phyloP scores from a whole-genome alignment of 2,888 invertebrate species.

The Orthosia incerta region DNA sequence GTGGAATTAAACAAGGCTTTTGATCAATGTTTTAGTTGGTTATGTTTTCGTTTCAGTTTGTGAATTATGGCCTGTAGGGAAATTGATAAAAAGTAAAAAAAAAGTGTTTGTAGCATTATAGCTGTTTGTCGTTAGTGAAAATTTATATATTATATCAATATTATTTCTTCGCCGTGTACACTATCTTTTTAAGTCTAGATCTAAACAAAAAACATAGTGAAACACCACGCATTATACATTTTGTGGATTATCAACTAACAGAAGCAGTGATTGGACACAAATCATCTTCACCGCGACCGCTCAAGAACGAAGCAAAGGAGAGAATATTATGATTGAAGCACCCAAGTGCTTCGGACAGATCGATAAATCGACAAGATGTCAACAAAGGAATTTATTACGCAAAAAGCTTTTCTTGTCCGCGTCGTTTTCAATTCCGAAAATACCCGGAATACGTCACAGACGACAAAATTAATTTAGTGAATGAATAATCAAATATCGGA shows the following conservation, averaged over 20 bases:
- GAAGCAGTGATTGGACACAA: no score
- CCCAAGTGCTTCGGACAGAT: neutral
- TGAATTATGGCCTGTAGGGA: no score
- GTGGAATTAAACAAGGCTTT: constrained; percentile 25
- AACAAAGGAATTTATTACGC: constrained; percentile 27
- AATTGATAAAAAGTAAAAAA: neutral
- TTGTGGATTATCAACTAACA: neutral
- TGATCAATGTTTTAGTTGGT: constrained; percentile 13
- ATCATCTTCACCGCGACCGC: neutral
- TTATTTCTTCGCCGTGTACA: no score
- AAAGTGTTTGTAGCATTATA: neutral
- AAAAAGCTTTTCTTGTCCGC: constrained; percentile 26
- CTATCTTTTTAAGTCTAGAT: no score
- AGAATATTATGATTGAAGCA: neutral
- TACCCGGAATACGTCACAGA: constrained; percentile 21
- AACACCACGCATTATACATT: neutral
- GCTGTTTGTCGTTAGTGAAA: no score
- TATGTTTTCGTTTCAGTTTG: neutral
- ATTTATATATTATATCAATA: no score
- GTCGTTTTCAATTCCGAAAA: constrained; percentile 25
- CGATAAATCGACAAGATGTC: constrained; percentile 11
- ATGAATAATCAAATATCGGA: constrained; percentile 47
- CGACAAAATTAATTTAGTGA: constrained; percentile 42
- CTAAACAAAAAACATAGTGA: neutral
- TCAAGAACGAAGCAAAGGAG: neutral